These are phyloP conservation scores for Lutraria rhynchaena DNA, from an alignment of 1,140 invertebrate species.

Conservation along the genomic window DNA sequence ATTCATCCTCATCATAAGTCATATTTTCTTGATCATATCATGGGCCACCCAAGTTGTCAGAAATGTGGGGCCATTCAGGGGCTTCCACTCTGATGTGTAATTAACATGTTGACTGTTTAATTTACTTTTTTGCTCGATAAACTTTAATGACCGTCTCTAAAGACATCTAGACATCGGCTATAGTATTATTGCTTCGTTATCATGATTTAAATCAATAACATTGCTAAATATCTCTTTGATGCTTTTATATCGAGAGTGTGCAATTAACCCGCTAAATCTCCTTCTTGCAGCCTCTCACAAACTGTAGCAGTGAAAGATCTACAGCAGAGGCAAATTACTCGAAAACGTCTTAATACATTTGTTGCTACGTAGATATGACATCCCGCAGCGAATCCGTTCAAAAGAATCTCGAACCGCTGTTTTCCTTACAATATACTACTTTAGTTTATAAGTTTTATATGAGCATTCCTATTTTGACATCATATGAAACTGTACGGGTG, in stretches of 20 bases:
- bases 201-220: slow-evolving; percentile 45
- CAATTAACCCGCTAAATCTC: slow-evolving; percentile 53
- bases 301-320: slow-evolving; percentile 33
- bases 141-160: slow-evolving; percentile 55
- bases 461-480: slow-evolving; percentile 59
- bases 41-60: slow-evolving; percentile 56
- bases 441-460: slow-evolving; percentile 58
- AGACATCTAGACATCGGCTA: slow-evolving; percentile 47
- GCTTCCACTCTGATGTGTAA: slow-evolving; percentile 37
- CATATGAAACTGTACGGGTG: slow-evolving; percentile 43
- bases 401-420: slow-evolving; percentile 11
- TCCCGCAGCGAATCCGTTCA: slow-evolving; percentile 15
- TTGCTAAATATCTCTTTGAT: slow-evolving; percentile 50
- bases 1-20: slow-evolving; percentile 61
- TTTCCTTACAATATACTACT: slow-evolving; percentile 27
- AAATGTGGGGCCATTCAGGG: slow-evolving; percentile 21
- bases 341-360: slow-evolving; percentile 48
- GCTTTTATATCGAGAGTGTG: slow-evolving; percentile 7
- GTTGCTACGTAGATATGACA: slow-evolving; percentile 26
- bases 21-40: slow-evolving; percentile 58
- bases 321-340: slow-evolving; percentile 55
- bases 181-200: slow-evolving; percentile 45
- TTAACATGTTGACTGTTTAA: slow-evolving; percentile 52
- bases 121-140: slow-evolving; percentile 57
- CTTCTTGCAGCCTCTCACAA: slow-evolving; percentile 22